Percentiles rank a stretch among this genome's conserved stretches.
phyloP scores from a whole-genome alignment of 2,797 vertebrate species.

The Gambelia wislizenii region DNA sequence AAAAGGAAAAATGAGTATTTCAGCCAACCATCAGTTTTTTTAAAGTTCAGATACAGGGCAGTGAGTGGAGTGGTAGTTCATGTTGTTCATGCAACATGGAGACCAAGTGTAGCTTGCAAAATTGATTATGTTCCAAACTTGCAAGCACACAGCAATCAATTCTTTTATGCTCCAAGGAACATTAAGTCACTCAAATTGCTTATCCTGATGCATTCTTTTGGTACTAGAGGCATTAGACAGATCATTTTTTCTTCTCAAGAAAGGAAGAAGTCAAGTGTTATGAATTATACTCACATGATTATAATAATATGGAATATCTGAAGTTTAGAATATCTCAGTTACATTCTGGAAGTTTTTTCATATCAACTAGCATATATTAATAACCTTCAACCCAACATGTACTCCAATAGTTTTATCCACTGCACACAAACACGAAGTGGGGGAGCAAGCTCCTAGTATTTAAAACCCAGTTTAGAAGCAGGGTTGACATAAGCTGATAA shows the following conservation, averaged over 20 bases:
- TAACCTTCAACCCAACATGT: constrained; percentile 16
- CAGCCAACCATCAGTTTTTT: constrained; percentile 57
- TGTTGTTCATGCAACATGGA: constrained; percentile 42
- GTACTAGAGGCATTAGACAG: constrained; percentile 23
- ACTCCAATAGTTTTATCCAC: constrained; percentile 29
- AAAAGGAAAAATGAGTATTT: constrained; percentile 53
- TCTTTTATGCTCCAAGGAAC: constrained; percentile 54
- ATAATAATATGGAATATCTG: constrained; percentile 39
- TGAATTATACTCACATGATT: constrained; percentile 26
- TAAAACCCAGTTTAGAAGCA: not conserved
- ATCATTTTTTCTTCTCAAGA: constrained; percentile 64
- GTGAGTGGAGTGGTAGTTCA: constrained; percentile 35
- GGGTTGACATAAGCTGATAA: not conserved
- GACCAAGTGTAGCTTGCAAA: not conserved
- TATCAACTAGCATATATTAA: not conserved
- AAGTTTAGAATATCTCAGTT: constrained; percentile 4
- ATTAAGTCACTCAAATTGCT: constrained; percentile 46
- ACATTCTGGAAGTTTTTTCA: constrained; percentile 47
- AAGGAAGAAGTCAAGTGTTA: constrained; percentile 53
- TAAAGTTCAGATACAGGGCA: constrained; percentile 42
- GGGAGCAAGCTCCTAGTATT: not conserved
- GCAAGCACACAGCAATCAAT: constrained; percentile 52
- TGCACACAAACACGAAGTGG: not conserved
- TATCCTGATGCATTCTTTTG: constrained; percentile 50
- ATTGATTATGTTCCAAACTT: constrained; percentile 48